Evolutionary conservation across 2,888 invertebrate genomes (phyloP).

Genomic region (Phorcus lineatus): DNA sequence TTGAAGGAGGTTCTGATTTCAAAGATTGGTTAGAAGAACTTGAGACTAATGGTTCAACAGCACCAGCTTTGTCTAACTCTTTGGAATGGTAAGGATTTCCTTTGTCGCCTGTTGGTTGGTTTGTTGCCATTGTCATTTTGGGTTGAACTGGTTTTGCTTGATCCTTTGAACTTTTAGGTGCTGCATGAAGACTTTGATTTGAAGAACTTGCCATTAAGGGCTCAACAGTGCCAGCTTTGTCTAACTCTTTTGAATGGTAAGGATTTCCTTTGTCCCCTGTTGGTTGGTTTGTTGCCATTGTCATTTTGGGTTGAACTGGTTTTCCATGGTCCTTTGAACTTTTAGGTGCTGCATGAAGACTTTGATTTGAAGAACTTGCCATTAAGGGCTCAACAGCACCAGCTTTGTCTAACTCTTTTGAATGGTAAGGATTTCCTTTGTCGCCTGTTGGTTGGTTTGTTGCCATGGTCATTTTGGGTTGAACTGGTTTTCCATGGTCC

Average conservation of each 20-base stretch:
- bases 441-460: conserved; percentile 14
- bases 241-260: not conserved
- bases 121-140: not conserved
- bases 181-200: not conserved
- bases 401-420: conserved; percentile 1
- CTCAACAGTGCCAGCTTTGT: not conserved
- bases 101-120: not conserved
- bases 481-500: not conserved
- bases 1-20: not conserved
- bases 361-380: not conserved
- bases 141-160: not conserved
- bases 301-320: not conserved
- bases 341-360: not conserved
- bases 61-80: not conserved
- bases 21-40: not conserved
- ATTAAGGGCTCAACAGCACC: not conserved
- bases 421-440: conserved; percentile 27
- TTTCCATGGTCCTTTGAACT: not conserved
- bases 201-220: not conserved
- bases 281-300: not conserved
- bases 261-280: not conserved
- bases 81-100: not conserved
- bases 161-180: too few species aligned
- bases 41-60: not conserved
- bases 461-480: not conserved